Conservation (phyloP, 2,113 vertebrate species). For the Sylvia atricapilla region DNA sequence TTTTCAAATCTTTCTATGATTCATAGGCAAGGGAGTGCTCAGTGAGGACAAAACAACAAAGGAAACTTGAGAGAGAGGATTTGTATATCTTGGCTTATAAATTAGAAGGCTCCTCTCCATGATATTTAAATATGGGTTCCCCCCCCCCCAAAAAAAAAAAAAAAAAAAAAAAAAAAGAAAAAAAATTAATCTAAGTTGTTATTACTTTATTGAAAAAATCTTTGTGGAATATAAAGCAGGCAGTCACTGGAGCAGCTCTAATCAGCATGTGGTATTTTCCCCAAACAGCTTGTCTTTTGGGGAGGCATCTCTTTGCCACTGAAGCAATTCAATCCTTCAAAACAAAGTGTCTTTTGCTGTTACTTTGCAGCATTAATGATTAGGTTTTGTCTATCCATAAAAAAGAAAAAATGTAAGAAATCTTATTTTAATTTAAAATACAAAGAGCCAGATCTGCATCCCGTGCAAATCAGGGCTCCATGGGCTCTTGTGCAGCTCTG, state of each 20-base stretch:
- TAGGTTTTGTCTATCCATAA: neutral
- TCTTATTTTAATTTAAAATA: too few relatives aligned
- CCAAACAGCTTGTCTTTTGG: neutral
- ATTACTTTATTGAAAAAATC: slow-evolving; percentile 1
- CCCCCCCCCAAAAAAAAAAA: too few relatives aligned
- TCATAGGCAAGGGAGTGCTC: slow-evolving; percentile 54
- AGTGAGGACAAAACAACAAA: slow-evolving; percentile 65
- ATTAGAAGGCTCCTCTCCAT: slow-evolving; percentile 45
- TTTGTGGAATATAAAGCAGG: slow-evolving; percentile 5
- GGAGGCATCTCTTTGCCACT: neutral
- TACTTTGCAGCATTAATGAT: neutral
- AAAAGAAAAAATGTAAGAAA: too few relatives aligned
- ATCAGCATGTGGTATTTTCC: slow-evolving; percentile 7
- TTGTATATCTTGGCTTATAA: slow-evolving; percentile 60
- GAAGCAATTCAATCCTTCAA: neutral
- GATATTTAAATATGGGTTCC: slow-evolving; percentile 21
- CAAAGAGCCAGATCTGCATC: too few relatives aligned
- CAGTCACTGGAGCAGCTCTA: neutral
- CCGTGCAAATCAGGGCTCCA: too few relatives aligned
- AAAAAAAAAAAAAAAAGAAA: neutral
- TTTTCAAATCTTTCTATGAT: slow-evolving; percentile 71
- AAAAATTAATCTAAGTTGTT: neutral
- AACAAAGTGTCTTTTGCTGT: neutral
- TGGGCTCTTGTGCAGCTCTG: too few relatives aligned
- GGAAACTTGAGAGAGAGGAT: slow-evolving; percentile 50